Percentiles rank a stretch among this genome's conserved stretches.
Conservation (phyloP, 2,888 invertebrate species). For the Zelleria hepariella region DNA sequence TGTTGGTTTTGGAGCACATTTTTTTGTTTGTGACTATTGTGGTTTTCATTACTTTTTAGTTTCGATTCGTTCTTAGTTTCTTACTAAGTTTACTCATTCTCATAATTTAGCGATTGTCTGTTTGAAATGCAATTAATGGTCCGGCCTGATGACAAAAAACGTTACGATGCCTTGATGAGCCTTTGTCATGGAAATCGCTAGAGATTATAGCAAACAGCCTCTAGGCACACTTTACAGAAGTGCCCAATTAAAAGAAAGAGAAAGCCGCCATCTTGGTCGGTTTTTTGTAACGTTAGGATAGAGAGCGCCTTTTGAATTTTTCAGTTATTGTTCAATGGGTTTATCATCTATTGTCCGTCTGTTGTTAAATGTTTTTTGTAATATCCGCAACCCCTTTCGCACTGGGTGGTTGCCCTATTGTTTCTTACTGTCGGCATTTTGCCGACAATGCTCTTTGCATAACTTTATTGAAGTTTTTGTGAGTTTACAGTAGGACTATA, state of each 20-base stretch:
- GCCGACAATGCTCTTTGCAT: conserved; percentile 49
- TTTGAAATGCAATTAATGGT: neutral
- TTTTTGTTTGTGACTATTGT: neutral
- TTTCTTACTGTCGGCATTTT: conserved; percentile 45
- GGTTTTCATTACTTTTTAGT: neutral
- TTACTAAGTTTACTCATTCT: neutral
- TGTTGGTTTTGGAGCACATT: neutral
- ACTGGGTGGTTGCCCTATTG: conserved; percentile 46
- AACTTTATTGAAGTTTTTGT: conserved; percentile 22
- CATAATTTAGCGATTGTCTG: neutral
- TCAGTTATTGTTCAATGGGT: conserved; percentile 41
- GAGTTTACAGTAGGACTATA: conserved; percentile 1
- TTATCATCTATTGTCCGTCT: conserved; percentile 45
- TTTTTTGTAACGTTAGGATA: conserved; percentile 35
- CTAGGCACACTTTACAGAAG: conserved; percentile 1
- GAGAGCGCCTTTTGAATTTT: conserved; percentile 36
- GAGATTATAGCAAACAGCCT: neutral
- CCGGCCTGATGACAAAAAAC: neutral
- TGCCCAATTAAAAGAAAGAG: conserved; percentile 26
- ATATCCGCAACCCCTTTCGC: conserved; percentile 44
- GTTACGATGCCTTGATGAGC: neutral
- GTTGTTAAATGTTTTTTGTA: conserved; percentile 40
- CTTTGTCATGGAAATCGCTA: neutral
- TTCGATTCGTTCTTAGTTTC: neutral
- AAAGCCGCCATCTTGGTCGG: conserved; percentile 31